These are phyloP conservation scores for Melanotaenia trifasciata DNA, from an alignment of 2,797 vertebrate species.

Conservation along the genomic window DNA sequence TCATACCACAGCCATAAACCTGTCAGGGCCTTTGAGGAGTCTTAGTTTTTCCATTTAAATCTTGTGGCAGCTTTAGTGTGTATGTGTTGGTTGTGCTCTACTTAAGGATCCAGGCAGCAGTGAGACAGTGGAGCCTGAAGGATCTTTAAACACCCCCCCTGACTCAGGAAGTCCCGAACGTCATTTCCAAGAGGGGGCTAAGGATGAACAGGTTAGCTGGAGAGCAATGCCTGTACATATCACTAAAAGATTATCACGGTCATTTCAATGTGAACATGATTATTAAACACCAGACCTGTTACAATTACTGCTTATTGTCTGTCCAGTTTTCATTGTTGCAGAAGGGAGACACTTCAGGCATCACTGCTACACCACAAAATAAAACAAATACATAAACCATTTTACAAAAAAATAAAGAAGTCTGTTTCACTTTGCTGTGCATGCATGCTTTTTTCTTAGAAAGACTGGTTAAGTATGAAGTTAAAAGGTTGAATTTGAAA, in stretches of 20 bases:
- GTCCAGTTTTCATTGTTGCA: background rate
- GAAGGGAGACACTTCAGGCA: conserved; percentile 5
- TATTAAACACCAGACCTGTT: background rate
- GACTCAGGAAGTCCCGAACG: conserved; percentile 77
- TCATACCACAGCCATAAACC: background rate
- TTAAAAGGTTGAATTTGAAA: too few species aligned
- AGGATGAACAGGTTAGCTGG: conserved; percentile 62
- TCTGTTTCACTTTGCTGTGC: background rate
- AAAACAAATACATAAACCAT: background rate
- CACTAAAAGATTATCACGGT: background rate
- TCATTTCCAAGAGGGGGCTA: conserved; percentile 68
- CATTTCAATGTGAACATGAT: background rate
- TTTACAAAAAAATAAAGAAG: background rate
- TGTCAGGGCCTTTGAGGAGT: background rate
- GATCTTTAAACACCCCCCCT: conserved; percentile 47
- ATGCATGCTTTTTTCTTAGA: too few species aligned
- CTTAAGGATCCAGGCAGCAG: conserved; percentile 73
- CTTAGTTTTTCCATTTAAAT: conserved; percentile 5
- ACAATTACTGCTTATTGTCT: background rate
- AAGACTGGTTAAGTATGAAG: too few species aligned
- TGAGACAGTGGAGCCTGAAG: conserved; percentile 57
- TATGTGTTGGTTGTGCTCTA: conserved; percentile 49
- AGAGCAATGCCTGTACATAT: background rate
- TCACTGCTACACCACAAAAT: conserved; percentile 4
- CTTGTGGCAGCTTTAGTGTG: conserved; percentile 23